Evolutionary conservation across 2,113 vertebrate species (phyloP).

Genomic region (Columbina picui): DNA sequence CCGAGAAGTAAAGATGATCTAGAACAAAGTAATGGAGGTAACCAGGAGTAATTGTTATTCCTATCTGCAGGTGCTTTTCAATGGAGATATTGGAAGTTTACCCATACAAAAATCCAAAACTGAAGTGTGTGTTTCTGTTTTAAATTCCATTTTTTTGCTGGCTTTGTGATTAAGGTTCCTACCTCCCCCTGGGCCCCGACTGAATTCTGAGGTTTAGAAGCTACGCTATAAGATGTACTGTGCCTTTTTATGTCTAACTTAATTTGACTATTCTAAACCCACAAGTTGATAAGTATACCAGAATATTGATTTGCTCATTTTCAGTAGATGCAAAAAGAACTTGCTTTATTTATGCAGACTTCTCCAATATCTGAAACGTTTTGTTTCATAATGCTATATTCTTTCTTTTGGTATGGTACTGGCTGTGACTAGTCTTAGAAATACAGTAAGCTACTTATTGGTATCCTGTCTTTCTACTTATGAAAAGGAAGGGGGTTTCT

Average conservation of each 20-base stretch:
- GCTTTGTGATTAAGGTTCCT: neutral
- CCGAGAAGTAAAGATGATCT: neutral
- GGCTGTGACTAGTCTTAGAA: neutral
- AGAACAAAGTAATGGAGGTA: neutral
- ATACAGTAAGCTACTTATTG: neutral
- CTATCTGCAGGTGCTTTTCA: neutral
- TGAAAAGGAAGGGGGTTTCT: neutral
- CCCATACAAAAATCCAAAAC: neutral
- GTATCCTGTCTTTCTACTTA: neutral
- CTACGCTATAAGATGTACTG: neutral
- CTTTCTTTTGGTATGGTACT: neutral
- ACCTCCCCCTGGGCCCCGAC: fast-evolving
- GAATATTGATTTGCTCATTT: neutral
- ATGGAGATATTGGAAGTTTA: neutral
- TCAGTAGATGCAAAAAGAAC: neutral
- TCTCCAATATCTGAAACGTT: neutral
- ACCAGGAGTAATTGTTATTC: neutral
- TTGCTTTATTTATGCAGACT: neutral
- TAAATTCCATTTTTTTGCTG: neutral
- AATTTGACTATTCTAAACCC: neutral
- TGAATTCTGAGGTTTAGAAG: neutral
- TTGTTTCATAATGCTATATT: neutral
- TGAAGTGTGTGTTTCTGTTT: neutral
- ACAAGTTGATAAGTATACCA: neutral
- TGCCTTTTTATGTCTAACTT: neutral